Evolutionary conservation across 2,797 vertebrate species (phyloP), one percentile per base, ranked within the genome.

Genomic region (Platyrinchus mystaceus): DNA sequence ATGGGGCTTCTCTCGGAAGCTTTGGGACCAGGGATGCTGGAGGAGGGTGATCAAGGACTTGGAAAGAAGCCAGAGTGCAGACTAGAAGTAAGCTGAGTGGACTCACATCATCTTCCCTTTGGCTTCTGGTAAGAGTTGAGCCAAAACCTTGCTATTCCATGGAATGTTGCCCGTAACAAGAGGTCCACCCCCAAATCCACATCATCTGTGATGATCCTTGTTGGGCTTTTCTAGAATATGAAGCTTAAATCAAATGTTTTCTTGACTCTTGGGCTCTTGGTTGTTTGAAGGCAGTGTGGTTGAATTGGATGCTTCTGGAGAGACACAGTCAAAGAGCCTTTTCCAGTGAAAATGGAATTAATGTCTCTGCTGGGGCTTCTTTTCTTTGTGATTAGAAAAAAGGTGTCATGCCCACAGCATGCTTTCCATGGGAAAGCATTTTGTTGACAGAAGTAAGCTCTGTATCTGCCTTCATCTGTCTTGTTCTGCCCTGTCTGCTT

Each of bases 101-200:
- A 9, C 28, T 90, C 52, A 34, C n/a, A 5, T 44, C 6, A 1
- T 56, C 16, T 11, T 83, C 27, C 3, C 19, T 70, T 44, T 74
- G 41, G 32, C 5, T 47, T 6, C 30, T 60, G 17, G 21, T 0
- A 39, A 50, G 30, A 21, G 15, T 41, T 32, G 32, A 56, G 8
- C 41, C 56, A 28, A 89, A 70, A 58, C 21, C 19, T 66, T 2
- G 1, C 18, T 73, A 13, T 12, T 20, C 10, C 62, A 39, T 19
- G 24, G 63, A 2, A 18, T 52, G n/a, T 16, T 73, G 14, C 32
- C 28, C 1, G 0, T 28, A 32, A 56, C 50, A 55, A 36, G 30
- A 67, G n/a, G 46, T 12, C 32, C 26, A 23, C 3, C 5, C 12
- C 10, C 28, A 56, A 0, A 0, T 30, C 12, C 26, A 0, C 1